These are phyloP conservation scores for Drosophila repletoides DNA, from an alignment of 1,140 invertebrate genomes.

Conservation along the genomic window DNA sequence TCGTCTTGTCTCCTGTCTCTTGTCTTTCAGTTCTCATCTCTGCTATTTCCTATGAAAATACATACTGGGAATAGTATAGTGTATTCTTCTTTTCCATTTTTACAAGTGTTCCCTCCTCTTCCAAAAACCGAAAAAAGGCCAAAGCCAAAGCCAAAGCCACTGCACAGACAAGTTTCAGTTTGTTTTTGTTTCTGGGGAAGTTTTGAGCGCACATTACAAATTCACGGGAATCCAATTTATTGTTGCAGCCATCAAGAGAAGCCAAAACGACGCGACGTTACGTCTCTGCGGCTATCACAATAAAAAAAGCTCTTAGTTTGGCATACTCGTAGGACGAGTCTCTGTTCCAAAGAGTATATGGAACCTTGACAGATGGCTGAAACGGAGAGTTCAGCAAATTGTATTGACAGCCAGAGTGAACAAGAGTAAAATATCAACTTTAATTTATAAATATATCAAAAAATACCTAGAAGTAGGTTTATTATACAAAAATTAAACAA, in stretches of 20 bases:
- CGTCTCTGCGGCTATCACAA: slow-evolving; percentile 49
- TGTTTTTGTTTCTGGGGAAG: slow-evolving; percentile 52
- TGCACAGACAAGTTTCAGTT: slow-evolving; percentile 41
- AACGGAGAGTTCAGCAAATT: not conserved
- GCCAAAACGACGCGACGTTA: slow-evolving; percentile 27
- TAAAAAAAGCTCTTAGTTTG: not conserved
- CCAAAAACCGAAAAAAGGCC: too few relatives aligned
- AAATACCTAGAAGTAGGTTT: too few relatives aligned
- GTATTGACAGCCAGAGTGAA: not conserved
- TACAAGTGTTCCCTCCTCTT: too few relatives aligned
- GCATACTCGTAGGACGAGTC: too few relatives aligned
- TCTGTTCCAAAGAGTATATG: not conserved
- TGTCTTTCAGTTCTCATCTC: slow-evolving; percentile 21
- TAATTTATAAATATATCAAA: too few relatives aligned
- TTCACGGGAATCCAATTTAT: slow-evolving; percentile 77
- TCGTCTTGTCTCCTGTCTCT: too few relatives aligned
- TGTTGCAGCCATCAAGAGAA: slow-evolving; percentile 44
- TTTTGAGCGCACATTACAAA: slow-evolving; percentile 77
- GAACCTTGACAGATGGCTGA: slow-evolving; percentile 27
- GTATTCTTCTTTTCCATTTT: too few relatives aligned
- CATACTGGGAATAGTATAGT: not conserved
- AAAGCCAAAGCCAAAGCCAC: slow-evolving; percentile 43
- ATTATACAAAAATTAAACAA: too few relatives aligned
- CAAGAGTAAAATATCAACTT: not conserved
- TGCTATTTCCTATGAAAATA: slow-evolving; percentile 58